Percentiles rank a stretch among this genome's conserved stretches.
Evolutionary conservation across 1,140 invertebrate species (phyloP).

Genomic region (Microplitis mediator): DNA sequence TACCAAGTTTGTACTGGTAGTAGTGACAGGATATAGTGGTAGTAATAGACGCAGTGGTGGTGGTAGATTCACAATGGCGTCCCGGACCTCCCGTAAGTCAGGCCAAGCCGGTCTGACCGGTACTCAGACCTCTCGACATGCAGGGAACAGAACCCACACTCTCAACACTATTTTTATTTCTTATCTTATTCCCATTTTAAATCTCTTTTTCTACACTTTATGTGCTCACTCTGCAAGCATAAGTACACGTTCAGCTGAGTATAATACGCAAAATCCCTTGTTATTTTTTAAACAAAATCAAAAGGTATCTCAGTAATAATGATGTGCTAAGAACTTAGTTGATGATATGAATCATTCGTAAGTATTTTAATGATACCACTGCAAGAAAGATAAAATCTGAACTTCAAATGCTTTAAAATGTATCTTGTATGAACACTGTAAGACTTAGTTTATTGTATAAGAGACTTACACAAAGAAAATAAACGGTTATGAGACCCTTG

Average conservation of each 20-base stretch:
- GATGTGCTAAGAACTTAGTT: no score
- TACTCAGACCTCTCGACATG: slow-evolving; percentile 35
- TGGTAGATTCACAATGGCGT: slow-evolving; percentile 3
- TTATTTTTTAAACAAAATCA: no score
- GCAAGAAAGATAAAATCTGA: no score
- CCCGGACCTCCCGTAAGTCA: slow-evolving; percentile 30
- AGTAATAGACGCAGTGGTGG: neutral
- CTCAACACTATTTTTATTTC: slow-evolving; percentile 20
- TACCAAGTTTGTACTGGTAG: neutral
- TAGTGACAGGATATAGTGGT: no score
- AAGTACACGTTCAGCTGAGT: neutral
- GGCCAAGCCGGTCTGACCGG: slow-evolving; percentile 48
- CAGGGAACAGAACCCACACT: slow-evolving; percentile 30
- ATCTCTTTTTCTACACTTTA: neutral
- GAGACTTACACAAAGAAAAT: no score
- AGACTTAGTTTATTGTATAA: no score
- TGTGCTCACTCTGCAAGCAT: neutral
- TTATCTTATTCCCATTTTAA: neutral
- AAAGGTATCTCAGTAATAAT: no score
- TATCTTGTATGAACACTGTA: no score
- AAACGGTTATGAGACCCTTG: neutral
- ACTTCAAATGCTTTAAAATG: no score
- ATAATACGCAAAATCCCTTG: no score
- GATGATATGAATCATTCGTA: no score
- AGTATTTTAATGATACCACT: no score